phyloP scores from a whole-genome alignment of 2,797 vertebrate genomes.

The Danio jaintianensis region DNA sequence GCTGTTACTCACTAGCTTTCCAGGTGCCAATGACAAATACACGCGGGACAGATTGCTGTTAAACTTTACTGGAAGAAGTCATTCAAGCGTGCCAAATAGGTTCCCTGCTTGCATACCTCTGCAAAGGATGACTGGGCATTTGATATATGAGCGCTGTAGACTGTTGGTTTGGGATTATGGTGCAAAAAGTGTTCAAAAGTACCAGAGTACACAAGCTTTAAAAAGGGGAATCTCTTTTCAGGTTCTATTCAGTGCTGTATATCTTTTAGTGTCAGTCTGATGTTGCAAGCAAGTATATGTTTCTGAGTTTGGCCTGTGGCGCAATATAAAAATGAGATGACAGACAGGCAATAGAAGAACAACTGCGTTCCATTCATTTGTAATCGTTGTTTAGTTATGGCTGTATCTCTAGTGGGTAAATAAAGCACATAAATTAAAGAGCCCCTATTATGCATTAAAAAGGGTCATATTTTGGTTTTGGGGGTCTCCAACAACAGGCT shows the following conservation, averaged over 20 bases:
- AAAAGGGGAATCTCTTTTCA: not conserved
- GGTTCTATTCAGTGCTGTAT: not conserved
- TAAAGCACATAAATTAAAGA: conserved; percentile 47
- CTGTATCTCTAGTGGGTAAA: conserved; percentile 39
- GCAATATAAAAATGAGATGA: conserved; percentile 21
- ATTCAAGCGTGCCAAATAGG: conserved; percentile 65
- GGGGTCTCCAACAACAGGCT: no score
- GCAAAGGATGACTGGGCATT: conserved; percentile 22
- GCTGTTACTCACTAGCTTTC: conserved; percentile 68
- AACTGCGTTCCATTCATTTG: conserved; percentile 43
- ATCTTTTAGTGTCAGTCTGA: conserved; percentile 23
- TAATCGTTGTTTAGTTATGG: conserved; percentile 54
- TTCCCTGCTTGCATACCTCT: conserved; percentile 59
- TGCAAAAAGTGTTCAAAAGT: not conserved
- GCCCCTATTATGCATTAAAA: no score
- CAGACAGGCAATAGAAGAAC: conserved; percentile 53
- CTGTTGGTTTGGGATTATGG: not conserved
- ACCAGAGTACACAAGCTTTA: not conserved
- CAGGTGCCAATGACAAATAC: conserved; percentile 72
- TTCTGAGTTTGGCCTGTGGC: conserved; percentile 41
- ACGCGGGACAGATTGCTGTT: conserved; percentile 67
- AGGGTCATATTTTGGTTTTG: no score
- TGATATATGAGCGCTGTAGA: conserved; percentile 18
- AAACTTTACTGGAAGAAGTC: conserved; percentile 71
- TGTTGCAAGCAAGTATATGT: conserved; percentile 16